phyloP scores from a whole-genome alignment of 2,113 vertebrate genomes.

The Diadophis punctatus region DNA sequence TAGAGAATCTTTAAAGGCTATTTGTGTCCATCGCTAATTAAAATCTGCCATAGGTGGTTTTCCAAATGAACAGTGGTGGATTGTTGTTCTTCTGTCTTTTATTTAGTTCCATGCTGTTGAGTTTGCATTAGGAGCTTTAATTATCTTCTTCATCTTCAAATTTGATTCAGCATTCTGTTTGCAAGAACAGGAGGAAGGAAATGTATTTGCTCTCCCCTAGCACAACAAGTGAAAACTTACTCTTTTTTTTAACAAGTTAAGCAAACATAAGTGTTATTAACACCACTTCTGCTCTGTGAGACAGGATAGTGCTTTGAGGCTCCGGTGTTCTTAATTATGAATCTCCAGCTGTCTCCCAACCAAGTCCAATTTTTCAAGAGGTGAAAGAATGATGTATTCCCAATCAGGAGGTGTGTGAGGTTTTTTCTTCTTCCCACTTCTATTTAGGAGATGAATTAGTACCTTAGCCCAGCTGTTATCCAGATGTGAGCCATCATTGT shows the following conservation, averaged over 20 bases:
- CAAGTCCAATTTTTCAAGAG: not conserved
- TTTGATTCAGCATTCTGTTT: not conserved
- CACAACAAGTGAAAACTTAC: no score
- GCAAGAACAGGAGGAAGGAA: not conserved
- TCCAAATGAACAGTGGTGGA: not conserved
- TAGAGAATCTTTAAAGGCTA: not conserved
- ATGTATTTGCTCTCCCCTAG: not conserved
- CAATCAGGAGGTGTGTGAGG: not conserved
- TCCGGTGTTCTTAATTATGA: constrained; percentile 1
- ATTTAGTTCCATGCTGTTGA: not conserved
- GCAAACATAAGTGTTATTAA: constrained; percentile 1
- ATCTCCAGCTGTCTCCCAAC: constrained; percentile 25
- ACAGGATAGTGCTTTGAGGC: not conserved
- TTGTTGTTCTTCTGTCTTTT: not conserved
- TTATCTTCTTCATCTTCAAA: not conserved
- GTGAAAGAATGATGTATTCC: not conserved
- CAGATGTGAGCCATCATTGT: not conserved
- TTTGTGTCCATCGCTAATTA: not conserved
- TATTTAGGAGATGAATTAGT: not conserved
- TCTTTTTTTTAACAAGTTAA: not conserved
- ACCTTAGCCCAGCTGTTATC: not conserved
- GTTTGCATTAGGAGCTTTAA: not conserved
- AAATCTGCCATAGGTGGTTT: not conserved
- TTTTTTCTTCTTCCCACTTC: not conserved
- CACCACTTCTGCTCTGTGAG: not conserved